These are phyloP conservation scores for Baronia brevicornis DNA, from an alignment of 2,888 invertebrate genomes.

Conservation along the genomic window DNA sequence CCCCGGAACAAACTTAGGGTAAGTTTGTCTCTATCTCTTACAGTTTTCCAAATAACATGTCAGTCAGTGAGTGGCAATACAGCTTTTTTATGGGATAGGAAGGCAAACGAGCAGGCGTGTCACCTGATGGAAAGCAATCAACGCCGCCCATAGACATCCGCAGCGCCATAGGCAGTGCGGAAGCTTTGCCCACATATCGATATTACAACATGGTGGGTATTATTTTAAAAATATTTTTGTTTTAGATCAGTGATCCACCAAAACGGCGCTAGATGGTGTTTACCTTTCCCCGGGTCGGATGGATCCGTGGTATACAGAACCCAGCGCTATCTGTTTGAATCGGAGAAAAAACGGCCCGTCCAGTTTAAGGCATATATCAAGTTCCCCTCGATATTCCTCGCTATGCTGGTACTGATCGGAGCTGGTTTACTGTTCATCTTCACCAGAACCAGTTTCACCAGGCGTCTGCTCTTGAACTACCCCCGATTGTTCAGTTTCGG, in stretches of 20 bases:
- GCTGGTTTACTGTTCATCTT: constrained; percentile 61
- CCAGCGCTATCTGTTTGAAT: constrained; percentile 83
- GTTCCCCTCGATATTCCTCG: constrained; percentile 61
- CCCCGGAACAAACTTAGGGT: too few relatives aligned
- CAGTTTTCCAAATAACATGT: too few relatives aligned
- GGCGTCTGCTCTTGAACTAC: constrained; percentile 34
- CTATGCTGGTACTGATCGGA: constrained; percentile 64
- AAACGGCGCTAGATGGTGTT: constrained; percentile 72
- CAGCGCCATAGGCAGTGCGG: too few relatives aligned
- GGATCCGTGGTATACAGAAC: constrained; percentile 87
- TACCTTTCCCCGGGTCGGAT: constrained; percentile 91
- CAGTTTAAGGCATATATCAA: constrained; percentile 87
- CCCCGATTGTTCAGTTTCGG: constrained; percentile 82
- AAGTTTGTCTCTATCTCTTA: too few relatives aligned
- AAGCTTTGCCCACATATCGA: too few relatives aligned
- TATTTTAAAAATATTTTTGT: constrained; percentile 8
- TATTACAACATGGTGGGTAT: too few relatives aligned
- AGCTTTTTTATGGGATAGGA: too few relatives aligned
- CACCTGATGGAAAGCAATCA: too few relatives aligned
- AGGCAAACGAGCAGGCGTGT: too few relatives aligned
- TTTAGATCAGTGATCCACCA: constrained; percentile 67
- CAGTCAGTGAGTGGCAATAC: too few relatives aligned
- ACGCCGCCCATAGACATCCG: too few relatives aligned
- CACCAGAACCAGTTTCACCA: constrained; percentile 28
- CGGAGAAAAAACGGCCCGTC: constrained; percentile 81